Conservation (phyloP, 2,113 vertebrate species). For the Fulmarus glacialis region DNA sequence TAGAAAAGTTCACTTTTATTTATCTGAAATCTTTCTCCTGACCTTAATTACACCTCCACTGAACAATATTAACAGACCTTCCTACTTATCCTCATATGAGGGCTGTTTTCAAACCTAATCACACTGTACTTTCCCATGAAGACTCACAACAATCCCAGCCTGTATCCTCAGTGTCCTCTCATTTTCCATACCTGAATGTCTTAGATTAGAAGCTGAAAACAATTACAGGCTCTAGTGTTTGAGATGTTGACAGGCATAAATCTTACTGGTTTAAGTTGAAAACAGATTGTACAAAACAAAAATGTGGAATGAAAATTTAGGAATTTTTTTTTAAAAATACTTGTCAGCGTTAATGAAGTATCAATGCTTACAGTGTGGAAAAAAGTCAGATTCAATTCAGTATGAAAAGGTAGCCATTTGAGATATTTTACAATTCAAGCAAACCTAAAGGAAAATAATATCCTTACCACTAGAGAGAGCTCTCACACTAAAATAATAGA, state of each 20-base stretch:
- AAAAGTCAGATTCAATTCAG: neutral
- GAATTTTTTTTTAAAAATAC: neutral
- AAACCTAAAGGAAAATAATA: slow-evolving; percentile 2
- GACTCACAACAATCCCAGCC: neutral
- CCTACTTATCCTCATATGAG: neutral
- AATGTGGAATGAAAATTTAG: neutral
- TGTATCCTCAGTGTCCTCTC: neutral
- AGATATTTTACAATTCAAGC: neutral
- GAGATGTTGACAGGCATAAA: neutral
- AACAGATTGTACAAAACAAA: neutral
- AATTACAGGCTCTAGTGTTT: neutral
- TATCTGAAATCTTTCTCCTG: neutral
- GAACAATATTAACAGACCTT: neutral
- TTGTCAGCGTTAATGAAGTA: neutral
- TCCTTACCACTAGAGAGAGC: slow-evolving; percentile 66
- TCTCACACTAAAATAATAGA: slow-evolving; percentile 50
- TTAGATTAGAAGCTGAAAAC: neutral
- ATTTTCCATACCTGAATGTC: neutral
- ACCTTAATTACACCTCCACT: neutral
- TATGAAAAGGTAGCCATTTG: neutral
- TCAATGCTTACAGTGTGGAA: neutral
- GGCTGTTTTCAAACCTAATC: neutral
- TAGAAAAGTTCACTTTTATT: neutral
- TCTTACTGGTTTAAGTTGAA: neutral
- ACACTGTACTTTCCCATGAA: neutral